A percentile compares a stretch with the other conserved stretches of the same genome.
phyloP scores from a whole-genome alignment of 2,797 vertebrate genomes.

The Rousettus madagascariensis region DNA sequence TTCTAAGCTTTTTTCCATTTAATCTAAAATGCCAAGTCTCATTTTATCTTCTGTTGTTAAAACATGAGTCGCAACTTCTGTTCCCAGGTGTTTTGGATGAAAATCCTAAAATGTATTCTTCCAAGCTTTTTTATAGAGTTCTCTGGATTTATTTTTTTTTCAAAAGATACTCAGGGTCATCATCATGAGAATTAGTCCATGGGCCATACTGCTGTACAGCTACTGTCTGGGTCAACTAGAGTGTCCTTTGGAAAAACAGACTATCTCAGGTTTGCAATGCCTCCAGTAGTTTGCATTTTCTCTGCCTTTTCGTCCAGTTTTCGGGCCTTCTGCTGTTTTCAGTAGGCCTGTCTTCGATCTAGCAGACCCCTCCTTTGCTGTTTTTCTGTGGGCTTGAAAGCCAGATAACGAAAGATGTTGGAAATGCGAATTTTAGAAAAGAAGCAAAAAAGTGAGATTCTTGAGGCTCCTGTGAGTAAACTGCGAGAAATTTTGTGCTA shows the following conservation, averaged over 20 bases:
- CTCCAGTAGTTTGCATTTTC: background rate
- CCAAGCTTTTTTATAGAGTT: background rate
- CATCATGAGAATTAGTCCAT: background rate
- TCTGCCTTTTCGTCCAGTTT: background rate
- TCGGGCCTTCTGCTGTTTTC: background rate
- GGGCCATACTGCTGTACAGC: background rate
- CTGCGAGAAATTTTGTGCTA: background rate
- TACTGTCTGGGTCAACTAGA: background rate
- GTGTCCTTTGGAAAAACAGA: background rate
- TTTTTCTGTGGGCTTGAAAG: background rate
- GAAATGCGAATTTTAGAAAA: background rate
- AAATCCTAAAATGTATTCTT: background rate
- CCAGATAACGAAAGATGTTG: background rate
- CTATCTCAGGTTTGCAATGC: background rate
- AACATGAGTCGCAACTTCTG: background rate
- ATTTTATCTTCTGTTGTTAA: slow-evolving; percentile 13
- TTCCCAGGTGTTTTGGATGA: background rate
- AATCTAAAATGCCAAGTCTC: slow-evolving; percentile 47
- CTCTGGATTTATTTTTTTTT: background rate
- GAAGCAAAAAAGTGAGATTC: background rate
- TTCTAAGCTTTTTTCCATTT: slow-evolving; percentile 37
- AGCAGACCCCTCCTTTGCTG: background rate
- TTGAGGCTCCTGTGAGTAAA: background rate
- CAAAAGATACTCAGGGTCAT: background rate
- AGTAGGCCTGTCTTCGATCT: background rate